Percentiles rank a stretch among this genome's conserved stretches.
phyloP scores from a whole-genome alignment of 2,888 invertebrate species.

The Hoplodrina ambigua region DNA sequence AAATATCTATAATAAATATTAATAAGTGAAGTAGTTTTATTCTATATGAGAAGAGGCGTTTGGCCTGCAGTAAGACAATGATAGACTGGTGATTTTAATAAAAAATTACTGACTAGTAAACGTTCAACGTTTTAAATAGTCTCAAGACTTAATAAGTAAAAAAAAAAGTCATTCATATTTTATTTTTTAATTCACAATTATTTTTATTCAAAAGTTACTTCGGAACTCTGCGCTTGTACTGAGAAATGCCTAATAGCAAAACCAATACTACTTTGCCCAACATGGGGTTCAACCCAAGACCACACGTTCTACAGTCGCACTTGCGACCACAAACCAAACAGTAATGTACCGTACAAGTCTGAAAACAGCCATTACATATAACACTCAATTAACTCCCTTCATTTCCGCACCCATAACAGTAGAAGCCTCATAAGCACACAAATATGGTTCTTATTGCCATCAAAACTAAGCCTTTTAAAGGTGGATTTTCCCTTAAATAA shows the following conservation, averaged over 20 bases:
- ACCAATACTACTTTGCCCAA: not conserved
- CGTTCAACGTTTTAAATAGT: no score
- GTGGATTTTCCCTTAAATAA: slow-evolving; percentile 51
- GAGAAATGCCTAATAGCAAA: not conserved
- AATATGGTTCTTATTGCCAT: slow-evolving; percentile 31
- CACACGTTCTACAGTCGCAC: not conserved
- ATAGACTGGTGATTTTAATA: no score
- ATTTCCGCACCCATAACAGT: slow-evolving; percentile 16
- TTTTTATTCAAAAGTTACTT: no score
- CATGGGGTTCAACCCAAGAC: not conserved
- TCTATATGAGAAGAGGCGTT: no score
- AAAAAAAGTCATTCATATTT: no score
- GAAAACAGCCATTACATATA: not conserved
- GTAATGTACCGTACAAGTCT: not conserved
- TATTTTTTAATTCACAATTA: no score
- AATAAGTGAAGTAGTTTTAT: no score
- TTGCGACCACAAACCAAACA: not conserved
- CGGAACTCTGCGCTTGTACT: no score
- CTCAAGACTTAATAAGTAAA: no score
- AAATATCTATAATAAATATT: no score
- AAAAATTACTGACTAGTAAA: no score
- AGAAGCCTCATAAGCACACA: slow-evolving; percentile 14
- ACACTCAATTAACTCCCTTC: slow-evolving; percentile 17
- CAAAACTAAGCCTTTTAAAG: slow-evolving; percentile 35
- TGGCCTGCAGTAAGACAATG: no score